phyloP scores from a whole-genome alignment of 1,140 invertebrate genomes.

The Neoseiulus cucumeris region DNA sequence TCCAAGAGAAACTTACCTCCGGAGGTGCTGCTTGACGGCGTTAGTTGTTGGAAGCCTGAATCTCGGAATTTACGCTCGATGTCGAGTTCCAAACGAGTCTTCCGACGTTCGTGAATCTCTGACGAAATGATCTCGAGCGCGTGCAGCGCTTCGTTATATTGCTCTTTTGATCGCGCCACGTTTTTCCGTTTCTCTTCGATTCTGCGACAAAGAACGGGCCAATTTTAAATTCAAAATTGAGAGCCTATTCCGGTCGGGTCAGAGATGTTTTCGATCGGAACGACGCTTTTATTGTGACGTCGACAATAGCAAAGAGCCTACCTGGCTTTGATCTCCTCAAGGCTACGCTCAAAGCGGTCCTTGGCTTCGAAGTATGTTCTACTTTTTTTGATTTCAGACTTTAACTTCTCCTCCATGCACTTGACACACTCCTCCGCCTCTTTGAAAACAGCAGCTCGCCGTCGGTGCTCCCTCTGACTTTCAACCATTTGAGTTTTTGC shows the following conservation, averaged over 20 bases:
- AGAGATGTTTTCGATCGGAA: too few relatives aligned
- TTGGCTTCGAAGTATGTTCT: slow-evolving; percentile 15
- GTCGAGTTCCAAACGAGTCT: slow-evolving; percentile 19
- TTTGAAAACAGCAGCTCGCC: slow-evolving; percentile 49
- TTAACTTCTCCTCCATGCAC: background rate
- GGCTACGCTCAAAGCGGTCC: slow-evolving; percentile 36
- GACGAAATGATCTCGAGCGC: slow-evolving; percentile 35
- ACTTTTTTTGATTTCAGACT: slow-evolving; percentile 35
- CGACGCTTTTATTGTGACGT: too few relatives aligned
- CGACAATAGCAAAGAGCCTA: too few relatives aligned
- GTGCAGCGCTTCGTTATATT: slow-evolving; percentile 30
- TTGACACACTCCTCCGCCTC: slow-evolving; percentile 35
- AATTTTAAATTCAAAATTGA: too few relatives aligned
- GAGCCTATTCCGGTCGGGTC: too few relatives aligned
- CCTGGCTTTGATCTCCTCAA: slow-evolving; percentile 45
- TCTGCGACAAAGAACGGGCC: slow-evolving; percentile 20
- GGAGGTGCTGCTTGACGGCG: background rate
- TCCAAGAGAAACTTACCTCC: background rate
- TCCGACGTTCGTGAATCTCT: slow-evolving; percentile 33
- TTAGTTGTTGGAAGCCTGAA: background rate
- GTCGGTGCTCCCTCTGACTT: slow-evolving; percentile 62
- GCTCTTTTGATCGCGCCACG: slow-evolving; percentile 29
- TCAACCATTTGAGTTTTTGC: slow-evolving; percentile 69
- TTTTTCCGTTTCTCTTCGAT: slow-evolving; percentile 29
- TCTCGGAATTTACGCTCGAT: background rate